phyloP scores from a whole-genome alignment of 1,140 invertebrate genomes.

The Nasonia vitripennis region DNA sequence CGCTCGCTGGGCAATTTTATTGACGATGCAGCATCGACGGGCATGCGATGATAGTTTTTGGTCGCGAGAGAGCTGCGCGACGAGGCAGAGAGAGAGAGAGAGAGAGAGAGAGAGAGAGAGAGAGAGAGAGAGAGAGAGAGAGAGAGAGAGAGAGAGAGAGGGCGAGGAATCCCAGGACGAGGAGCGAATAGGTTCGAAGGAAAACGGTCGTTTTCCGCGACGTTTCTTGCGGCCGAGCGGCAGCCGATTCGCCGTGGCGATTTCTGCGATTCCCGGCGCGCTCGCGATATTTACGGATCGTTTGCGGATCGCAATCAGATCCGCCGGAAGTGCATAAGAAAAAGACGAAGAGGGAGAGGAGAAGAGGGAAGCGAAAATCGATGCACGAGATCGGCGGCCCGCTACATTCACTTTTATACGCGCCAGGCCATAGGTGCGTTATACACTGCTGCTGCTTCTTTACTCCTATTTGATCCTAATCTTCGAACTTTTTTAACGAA shows the following conservation, averaged over 20 bases:
- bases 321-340: conserved; percentile 31
- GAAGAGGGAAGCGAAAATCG: conserved; percentile 5
- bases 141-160: too few relatives aligned
- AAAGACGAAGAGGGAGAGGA: neutral
- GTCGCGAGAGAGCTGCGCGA: too few relatives aligned
- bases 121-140: too few relatives aligned
- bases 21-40: neutral
- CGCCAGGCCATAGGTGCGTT: neutral
- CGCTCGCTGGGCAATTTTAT: neutral
- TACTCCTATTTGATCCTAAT: neutral
- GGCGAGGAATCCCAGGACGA: neutral
- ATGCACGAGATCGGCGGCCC: neutral
- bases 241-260: conserved; percentile 23
- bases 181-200: neutral
- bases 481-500: neutral
- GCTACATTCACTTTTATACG: conserved; percentile 11
- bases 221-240: conserved; percentile 4
- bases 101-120: too few relatives aligned
- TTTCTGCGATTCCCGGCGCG: conserved; percentile 40
- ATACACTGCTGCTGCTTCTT: neutral
- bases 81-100: too few relatives aligned
- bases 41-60: neutral
- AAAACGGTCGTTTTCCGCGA: conserved; percentile 26
- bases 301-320: conserved; percentile 41
- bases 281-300: conserved; percentile 48